Conservation (phyloP, 2,113 vertebrate genomes). For the Campylorhamphus procurvoides region DNA sequence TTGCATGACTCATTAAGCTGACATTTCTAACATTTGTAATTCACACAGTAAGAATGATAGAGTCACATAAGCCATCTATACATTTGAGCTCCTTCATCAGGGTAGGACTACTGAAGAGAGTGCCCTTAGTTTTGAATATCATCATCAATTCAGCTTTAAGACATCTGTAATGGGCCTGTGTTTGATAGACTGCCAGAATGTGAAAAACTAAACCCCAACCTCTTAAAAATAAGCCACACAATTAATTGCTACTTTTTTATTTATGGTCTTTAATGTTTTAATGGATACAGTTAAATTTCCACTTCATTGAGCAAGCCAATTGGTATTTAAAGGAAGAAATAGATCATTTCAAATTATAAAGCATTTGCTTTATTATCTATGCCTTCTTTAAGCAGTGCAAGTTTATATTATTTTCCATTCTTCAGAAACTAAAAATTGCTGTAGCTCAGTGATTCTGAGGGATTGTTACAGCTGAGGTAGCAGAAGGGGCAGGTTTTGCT, state of each 20-base stretch:
- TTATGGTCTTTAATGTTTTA: slow-evolving; percentile 71
- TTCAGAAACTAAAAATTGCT: background rate
- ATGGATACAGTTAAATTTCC: slow-evolving; percentile 71
- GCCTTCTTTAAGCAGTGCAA: background rate
- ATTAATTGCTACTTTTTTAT: slow-evolving; percentile 75
- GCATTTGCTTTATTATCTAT: slow-evolving; percentile 51
- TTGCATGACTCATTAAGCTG: slow-evolving; percentile 82
- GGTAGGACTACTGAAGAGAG: slow-evolving; percentile 5
- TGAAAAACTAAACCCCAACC: slow-evolving; percentile 42
- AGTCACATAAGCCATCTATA: slow-evolving; percentile 64
- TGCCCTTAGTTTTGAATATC: slow-evolving; percentile 49
- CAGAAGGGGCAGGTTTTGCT: background rate
- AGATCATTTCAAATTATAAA: slow-evolving; percentile 72
- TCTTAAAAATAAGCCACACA: slow-evolving; percentile 57
- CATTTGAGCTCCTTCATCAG: slow-evolving; percentile 61
- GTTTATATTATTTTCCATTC: slow-evolving; percentile 19
- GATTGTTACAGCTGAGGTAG: background rate
- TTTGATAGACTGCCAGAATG: slow-evolving; percentile 64
- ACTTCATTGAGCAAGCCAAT: slow-evolving; percentile 48
- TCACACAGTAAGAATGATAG: slow-evolving; percentile 65
- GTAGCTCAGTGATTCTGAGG: background rate
- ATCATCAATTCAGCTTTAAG: slow-evolving; percentile 71
- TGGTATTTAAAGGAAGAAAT: slow-evolving; percentile 63
- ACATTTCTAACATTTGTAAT: slow-evolving; percentile 74
- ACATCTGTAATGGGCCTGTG: slow-evolving; percentile 71